Evolutionary conservation across 2,888 invertebrate species (phyloP), one percentile per base, ranked within the genome.

Genomic region (Microchrysa polita): DNA sequence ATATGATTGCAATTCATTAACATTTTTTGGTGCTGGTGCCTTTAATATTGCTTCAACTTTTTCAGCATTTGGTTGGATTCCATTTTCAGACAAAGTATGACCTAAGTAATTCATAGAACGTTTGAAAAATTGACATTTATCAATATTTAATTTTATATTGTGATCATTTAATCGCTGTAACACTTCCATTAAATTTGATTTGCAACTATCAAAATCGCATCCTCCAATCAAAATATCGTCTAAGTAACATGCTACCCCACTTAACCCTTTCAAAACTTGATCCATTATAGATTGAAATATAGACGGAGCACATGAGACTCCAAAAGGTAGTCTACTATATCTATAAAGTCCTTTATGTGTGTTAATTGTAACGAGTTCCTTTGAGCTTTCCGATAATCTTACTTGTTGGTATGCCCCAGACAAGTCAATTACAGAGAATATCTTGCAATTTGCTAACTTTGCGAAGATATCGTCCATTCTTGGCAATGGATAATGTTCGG

Each of bases 401-500:
- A 80, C 55, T 67, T 80, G 79, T 67, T 77, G 77, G 42, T 79
- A 79, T 2, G 78, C 78, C 34, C 27, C 77, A 12, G 77, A 59
- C 71, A 79, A 74, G 74, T 79, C 79, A 12, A 78, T 67, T 22
- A 74, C 59, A 44, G 73, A 74, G 61, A 77, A 77, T 74, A 76
- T 74, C 67, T 76, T 75, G 27, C 78, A 78, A 34, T 77, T 77
- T 57, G 72, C 73, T 40, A 82, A 71, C 9, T 75, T 74, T 5
- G 79, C 77, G 75, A 80, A 80, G 61, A 82, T 77, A 59, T 81
- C 80, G 23, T 80, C 80, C 16, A 78, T 76, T 67, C 75, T 71
- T 1, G 81, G 81, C 71, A 82, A 77, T 12, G 79, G 79, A 67
- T 79, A 80, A 57, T 80, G 78, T 22, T 81, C 79, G 22, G 76